These are phyloP conservation scores for Vesta saturnalis DNA, from an alignment of 2,888 invertebrate genomes.

Conservation along the genomic window DNA sequence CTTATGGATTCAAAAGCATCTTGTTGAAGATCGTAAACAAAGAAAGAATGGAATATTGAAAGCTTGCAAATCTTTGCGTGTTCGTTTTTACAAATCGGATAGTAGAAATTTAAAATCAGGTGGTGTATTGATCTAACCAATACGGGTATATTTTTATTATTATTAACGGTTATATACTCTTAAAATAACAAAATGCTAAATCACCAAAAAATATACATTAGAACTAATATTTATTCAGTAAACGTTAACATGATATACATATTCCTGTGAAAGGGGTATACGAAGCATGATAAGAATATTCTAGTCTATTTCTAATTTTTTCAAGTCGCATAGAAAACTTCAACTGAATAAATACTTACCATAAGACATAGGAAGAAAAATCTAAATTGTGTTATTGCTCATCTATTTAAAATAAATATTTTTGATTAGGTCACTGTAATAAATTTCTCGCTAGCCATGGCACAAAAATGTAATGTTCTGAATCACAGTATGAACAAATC, in stretches of 20 bases:
- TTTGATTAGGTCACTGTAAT: too few relatives aligned
- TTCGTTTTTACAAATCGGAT: conserved; percentile 1
- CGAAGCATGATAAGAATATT: too few relatives aligned
- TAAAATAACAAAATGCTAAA: conserved; percentile 1
- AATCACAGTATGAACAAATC: too few relatives aligned
- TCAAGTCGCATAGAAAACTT: too few relatives aligned
- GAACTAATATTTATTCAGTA: background rate
- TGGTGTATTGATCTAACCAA: conserved; percentile 17
- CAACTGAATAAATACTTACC: too few relatives aligned
- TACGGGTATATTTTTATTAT: background rate
- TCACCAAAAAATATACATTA: background rate
- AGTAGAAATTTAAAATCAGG: conserved; percentile 21
- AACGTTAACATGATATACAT: background rate
- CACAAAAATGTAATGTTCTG: too few relatives aligned
- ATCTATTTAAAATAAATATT: too few relatives aligned
- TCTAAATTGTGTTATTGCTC: too few relatives aligned
- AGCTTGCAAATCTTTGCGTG: conserved; percentile 20
- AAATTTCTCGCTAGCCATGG: too few relatives aligned
- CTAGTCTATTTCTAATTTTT: too few relatives aligned
- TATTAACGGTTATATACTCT: background rate
- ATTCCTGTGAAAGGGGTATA: background rate
- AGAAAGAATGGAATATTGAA: conserved; percentile 23
- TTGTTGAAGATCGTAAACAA: conserved; percentile 16
- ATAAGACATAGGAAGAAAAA: too few relatives aligned
- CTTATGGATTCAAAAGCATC: background rate